These are phyloP conservation scores for Nemotelus pantherinus DNA, from an alignment of 2,888 invertebrate species.

Conservation along the genomic window DNA sequence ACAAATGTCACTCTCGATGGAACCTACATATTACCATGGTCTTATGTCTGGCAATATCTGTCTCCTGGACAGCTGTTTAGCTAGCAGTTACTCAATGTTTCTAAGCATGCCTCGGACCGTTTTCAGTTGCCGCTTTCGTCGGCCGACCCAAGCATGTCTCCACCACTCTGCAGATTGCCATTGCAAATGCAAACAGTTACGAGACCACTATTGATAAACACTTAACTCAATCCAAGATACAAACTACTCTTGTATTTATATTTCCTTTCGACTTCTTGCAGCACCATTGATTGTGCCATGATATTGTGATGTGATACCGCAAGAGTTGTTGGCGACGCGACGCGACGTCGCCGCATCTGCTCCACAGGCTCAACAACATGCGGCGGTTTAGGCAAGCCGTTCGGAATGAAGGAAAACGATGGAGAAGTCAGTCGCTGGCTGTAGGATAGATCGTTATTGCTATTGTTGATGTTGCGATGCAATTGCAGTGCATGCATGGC, in stretches of 20 bases:
- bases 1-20: not conserved
- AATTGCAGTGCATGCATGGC: not conserved
- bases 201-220: constrained; percentile 4
- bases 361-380: not conserved
- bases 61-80: constrained; percentile 11
- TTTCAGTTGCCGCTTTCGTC: too few relatives aligned
- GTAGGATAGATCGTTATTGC: too few relatives aligned
- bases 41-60: not conserved
- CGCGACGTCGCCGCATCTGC: not conserved
- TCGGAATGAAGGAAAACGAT: not conserved
- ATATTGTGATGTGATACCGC: too few relatives aligned
- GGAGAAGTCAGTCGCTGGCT: not conserved
- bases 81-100: constrained; percentile 10
- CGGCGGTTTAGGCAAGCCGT: not conserved
- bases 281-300: not conserved
- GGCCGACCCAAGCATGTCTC: too few relatives aligned
- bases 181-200: constrained; percentile 22
- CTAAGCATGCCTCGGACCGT: not conserved
- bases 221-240: not conserved
- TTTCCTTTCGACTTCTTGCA: constrained; percentile 6
- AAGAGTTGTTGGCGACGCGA: not conserved
- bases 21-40: constrained; percentile 1
- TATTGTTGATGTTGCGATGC: too few relatives aligned
- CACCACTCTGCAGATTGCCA: not conserved
- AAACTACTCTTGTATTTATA: constrained; percentile 17